phyloP scores from a whole-genome alignment of 2,797 vertebrate species.

The Phoebastria nigripes region DNA sequence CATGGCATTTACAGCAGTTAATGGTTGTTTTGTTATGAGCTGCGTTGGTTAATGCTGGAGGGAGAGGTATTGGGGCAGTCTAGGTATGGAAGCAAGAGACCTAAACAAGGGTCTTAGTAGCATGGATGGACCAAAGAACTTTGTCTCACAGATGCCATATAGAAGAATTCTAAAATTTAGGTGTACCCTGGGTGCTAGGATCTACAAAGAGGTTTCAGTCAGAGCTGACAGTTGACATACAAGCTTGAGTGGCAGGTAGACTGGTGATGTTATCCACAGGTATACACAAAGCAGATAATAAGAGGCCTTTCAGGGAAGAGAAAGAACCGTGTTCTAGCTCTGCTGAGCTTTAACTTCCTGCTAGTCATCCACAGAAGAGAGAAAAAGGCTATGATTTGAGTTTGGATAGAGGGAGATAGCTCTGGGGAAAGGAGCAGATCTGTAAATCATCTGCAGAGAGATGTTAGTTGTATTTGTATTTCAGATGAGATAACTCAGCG shows the following conservation, averaged over 20 bases:
- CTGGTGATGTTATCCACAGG: background rate
- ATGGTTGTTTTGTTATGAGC: background rate
- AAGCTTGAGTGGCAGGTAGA: background rate
- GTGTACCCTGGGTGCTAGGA: background rate
- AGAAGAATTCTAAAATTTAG: background rate
- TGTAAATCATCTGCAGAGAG: background rate
- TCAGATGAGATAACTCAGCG: background rate
- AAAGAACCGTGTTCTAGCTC: background rate
- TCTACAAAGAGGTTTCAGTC: background rate
- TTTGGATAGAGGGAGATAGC: background rate
- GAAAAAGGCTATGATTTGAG: background rate
- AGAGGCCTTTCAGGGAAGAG: background rate
- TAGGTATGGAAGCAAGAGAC: background rate
- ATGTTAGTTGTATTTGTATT: background rate
- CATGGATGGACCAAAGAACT: background rate
- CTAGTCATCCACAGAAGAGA: background rate
- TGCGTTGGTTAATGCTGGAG: background rate
- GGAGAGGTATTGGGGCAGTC: background rate
- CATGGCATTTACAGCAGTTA: background rate
- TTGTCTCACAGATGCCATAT: background rate
- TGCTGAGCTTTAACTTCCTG: background rate
- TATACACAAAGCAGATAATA: background rate
- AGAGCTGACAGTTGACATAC: background rate
- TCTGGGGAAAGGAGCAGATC: background rate
- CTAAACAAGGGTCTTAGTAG: background rate